Base-by-base conservation (phyloP, 1,140 invertebrate genomes). In the Phymorhynchus buccinoides region DNA sequence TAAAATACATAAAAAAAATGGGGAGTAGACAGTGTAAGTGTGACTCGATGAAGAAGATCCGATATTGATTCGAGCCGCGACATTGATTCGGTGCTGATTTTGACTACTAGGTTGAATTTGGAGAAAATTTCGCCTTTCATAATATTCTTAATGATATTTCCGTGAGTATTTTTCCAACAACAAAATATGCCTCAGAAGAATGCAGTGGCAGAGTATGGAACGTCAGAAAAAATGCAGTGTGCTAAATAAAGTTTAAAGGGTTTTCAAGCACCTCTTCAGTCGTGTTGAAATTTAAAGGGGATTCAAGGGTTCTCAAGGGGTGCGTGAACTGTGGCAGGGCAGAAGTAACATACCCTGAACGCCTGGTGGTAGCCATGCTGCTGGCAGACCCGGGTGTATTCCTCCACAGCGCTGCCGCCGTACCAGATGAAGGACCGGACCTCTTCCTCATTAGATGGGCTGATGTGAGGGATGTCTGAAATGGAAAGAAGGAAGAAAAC, bases 201-300 rank as follows among this genome's bases (percentile, higher is more conserved):
- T 35, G n/a, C 32, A n/a, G 32, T 22, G n/a, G 12, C 27, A 18
- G 16, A 9, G 1, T n/a, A 71, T 9, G 12, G 48, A 30, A 78
- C 9, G 41, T 16, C 41, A 9, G 16, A 30, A 37, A 30, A 39
- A 0, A 37, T 35, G 22, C 9, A 39, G n/a, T 18, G 41, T 35
- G 37, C n/a, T n/a, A n/a, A n/a, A n/a, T 27, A 30, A 75, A 27
- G 35, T 91, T n/a, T n/a, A n/a, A n/a, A n/a, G n/a, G n/a, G n/a
- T n/a, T n/a, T n/a, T n/a, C n/a, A n/a, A n/a, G n/a, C 91, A 87
- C 92, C 91, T 84, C 91, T 83, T 44, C 92, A 92, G 87, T 92
- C 92, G 4, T 91, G 92, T 75, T 93, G 93, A 3, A 93, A 85
- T 86, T 87, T 90, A 86, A n/a, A n/a, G n/a, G n/a, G n/a, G n/a